Evolutionary conservation across 2,888 invertebrate genomes (phyloP).

Genomic region (Ectobius pallidus): DNA sequence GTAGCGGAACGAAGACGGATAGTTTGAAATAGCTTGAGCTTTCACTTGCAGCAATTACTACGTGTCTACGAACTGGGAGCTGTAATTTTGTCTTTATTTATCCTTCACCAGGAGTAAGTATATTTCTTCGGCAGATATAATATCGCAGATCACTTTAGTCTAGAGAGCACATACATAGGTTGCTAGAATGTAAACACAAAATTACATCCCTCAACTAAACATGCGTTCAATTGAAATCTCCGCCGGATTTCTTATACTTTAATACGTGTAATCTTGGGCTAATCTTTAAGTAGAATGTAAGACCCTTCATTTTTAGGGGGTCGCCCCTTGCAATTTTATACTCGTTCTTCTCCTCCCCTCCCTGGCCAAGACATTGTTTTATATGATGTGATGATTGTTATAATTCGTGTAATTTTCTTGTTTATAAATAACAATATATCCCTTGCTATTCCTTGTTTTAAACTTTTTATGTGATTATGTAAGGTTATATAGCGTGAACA

Average conservation of each 20-base stretch:
- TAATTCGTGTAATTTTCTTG: slow-evolving; percentile 15
- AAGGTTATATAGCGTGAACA: neutral
- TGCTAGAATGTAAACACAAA: neutral
- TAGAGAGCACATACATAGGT: no score
- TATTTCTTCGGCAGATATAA: no score
- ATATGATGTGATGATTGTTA: slow-evolving; percentile 24
- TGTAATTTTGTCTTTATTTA: no score
- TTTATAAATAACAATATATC: slow-evolving; percentile 28
- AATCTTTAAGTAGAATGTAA: neutral
- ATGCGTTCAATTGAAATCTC: slow-evolving; percentile 23
- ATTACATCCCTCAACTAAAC: neutral
- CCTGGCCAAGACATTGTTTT: slow-evolving; percentile 24
- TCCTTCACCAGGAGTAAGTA: no score
- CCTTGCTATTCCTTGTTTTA: neutral
- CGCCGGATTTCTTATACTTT: neutral
- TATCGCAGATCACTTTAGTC: no score
- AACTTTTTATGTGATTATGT: slow-evolving; percentile 5
- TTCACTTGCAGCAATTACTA: neutral
- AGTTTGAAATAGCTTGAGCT: neutral
- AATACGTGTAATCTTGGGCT: slow-evolving; percentile 15
- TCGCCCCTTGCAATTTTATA: slow-evolving; percentile 16
- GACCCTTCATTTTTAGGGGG: neutral
- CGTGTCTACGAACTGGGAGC: neutral
- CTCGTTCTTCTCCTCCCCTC: neutral
- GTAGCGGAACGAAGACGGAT: neutral